Conservation (phyloP, 2,113 vertebrate genomes). For the Thunnus maccoyii region DNA sequence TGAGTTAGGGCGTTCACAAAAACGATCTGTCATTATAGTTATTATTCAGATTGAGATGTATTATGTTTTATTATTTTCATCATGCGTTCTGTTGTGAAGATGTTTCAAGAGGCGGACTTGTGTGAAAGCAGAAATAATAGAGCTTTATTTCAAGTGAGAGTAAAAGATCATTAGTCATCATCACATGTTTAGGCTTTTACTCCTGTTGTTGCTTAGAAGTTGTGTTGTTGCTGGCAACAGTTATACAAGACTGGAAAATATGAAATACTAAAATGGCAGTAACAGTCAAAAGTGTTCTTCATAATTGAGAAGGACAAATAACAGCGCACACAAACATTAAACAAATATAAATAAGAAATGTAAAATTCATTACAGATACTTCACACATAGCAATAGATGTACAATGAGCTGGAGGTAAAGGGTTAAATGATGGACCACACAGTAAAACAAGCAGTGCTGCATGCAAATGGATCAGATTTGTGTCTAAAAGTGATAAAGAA, state of each 20-base stretch:
- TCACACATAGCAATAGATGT: conserved; percentile 41
- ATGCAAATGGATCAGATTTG: conserved; percentile 39
- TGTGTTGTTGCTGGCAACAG: conserved; percentile 36
- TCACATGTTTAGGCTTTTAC: conserved; percentile 63
- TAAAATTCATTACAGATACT: conserved; percentile 55
- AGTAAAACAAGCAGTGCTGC: conserved; percentile 47
- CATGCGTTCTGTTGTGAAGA: neutral
- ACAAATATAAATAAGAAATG: conserved; percentile 80
- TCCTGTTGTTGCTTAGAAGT: conserved; percentile 57
- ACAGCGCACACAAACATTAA: conserved; percentile 57
- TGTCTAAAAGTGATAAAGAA: conserved; percentile 24
- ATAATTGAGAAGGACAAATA: conserved; percentile 35
- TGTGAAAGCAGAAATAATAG: conserved; percentile 70
- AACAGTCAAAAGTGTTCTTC: conserved; percentile 37
- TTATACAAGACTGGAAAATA: conserved; percentile 50
- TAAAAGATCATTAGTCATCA: conserved; percentile 73
- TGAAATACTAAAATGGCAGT: conserved; percentile 50
- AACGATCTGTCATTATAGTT: neutral
- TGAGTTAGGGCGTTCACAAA: neutral
- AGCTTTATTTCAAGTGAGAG: conserved; percentile 84
- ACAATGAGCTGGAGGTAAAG: conserved; percentile 56
- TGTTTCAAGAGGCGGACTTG: conserved; percentile 32
- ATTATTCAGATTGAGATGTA: neutral
- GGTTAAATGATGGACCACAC: conserved; percentile 24
- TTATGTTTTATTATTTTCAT: neutral